Percentiles rank a stretch among this genome's conserved stretches.
These are phyloP conservation scores for Tortrix viridana DNA, from an alignment of 2,888 invertebrate genomes.

Conservation along the genomic window DNA sequence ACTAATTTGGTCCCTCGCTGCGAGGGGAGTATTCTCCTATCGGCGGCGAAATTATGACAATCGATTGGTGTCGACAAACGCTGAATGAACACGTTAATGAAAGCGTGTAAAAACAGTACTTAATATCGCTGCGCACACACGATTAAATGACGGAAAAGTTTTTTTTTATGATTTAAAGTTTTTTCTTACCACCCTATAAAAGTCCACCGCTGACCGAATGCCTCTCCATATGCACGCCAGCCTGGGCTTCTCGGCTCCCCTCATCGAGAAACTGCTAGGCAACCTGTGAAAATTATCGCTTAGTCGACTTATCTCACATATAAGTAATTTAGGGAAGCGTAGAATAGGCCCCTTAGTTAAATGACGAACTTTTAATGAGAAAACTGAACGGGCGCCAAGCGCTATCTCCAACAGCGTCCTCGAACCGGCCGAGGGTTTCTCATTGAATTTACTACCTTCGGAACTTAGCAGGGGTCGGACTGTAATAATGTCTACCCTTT, in stretches of 20 bases:
- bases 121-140: no score
- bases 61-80: background rate
- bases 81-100: no score
- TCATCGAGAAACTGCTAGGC: no score
- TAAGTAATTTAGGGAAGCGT: background rate
- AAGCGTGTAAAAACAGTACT: no score
- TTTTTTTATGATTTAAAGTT: no score
- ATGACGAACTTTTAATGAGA: constrained; percentile 38
- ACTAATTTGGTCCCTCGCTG: constrained; percentile 55
- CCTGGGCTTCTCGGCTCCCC: no score
- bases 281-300: no score
- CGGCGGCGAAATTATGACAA: background rate
- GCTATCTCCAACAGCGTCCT: background rate
- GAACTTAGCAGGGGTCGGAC: background rate
- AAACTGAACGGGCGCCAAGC: constrained; percentile 19
- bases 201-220: background rate
- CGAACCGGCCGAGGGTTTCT: background rate
- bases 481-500: no score
- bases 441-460: background rate
- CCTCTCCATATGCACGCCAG: no score
- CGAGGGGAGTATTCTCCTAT: constrained; percentile 29
- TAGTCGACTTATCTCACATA: no score
- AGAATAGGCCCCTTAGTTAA: constrained; percentile 31
- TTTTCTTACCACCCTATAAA: background rate
- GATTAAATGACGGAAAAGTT: no score